phyloP scores from a whole-genome alignment of 2,797 vertebrate genomes.

The Petrocephalus schoutedeni region DNA sequence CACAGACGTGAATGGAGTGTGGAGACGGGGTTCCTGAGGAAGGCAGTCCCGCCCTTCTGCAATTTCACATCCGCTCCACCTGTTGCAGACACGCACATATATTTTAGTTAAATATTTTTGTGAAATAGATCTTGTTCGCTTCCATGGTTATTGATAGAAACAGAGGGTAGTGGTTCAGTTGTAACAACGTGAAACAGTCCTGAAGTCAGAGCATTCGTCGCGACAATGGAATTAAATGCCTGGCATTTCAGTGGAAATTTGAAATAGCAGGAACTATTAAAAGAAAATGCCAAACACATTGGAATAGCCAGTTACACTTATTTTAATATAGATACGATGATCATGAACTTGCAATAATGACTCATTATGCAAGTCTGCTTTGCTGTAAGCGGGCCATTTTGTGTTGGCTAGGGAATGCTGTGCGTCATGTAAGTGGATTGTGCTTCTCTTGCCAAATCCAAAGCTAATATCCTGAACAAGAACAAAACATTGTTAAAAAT shows the following conservation, averaged over 20 bases:
- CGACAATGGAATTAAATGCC: not conserved
- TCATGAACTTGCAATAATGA: conserved; percentile 9
- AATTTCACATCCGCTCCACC: not conserved
- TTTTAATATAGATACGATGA: conserved; percentile 8
- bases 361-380: conserved; percentile 5
- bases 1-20: not conserved
- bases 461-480: not conserved
- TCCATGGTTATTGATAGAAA: not conserved
- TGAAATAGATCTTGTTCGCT: not conserved
- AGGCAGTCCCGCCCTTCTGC: not conserved
- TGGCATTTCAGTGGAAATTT: not conserved
- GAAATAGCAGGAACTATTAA: conserved; percentile 8
- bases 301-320: not conserved
- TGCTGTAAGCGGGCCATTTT: not conserved
- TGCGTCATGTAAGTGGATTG: not conserved
- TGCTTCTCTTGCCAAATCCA: not conserved
- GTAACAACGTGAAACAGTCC: not conserved
- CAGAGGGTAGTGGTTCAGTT: not conserved
- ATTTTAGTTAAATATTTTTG: too few species aligned
- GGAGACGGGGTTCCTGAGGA: not conserved
- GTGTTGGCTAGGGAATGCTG: not conserved
- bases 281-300: not conserved
- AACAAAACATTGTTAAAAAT: not conserved
- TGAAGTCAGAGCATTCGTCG: not conserved
- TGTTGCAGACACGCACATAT: not conserved